Base-by-base conservation (phyloP, 2,797 vertebrate genomes). In the Melanotaenia parkinsoni region DNA sequence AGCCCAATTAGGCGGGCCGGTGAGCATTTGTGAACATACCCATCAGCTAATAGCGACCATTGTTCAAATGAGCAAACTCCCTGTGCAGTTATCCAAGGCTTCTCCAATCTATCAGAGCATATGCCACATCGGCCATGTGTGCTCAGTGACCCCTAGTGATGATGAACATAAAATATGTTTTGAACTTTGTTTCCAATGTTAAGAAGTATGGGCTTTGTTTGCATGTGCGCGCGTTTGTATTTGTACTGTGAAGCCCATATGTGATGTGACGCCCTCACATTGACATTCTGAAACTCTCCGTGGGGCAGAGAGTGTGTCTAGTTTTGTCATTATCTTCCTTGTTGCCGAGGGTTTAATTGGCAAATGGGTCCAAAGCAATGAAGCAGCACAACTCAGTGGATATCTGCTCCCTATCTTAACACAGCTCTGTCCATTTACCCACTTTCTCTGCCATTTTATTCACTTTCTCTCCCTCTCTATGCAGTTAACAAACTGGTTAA, bases 1-100 rank as follows among this genome's bases (percentile, higher is more conserved):
- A 91, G 86, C 75, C 91, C 92, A 93, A 95, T 94, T 94, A 95
- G 87, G 84, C 83, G 74, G 83, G 80, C 82, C 90, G 74, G 75
- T 88, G 84, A 91, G 84, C 84, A 90, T 92, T 93, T 86, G 79
- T 87, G 89, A 90, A 91, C 86, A 84, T 91, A 85, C 91, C 91
- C 91, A 91, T 93, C 91, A 91, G 91, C 92, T 94, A 92, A 93
- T 90, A 86, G 89, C 56, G 28, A 76, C 84, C 84, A 92, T 92
- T 93, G 89, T 91, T 94, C 85, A 90, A 81, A 90, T 72, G 76
- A 88, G 88, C 91, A 67, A 75, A 86, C 88, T 91, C 81, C 24
- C 85, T 72, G 73, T 81, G 68, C 87, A 84, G 89, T 82, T 89
- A 79, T 83, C 80, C 82, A 37, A 74, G 72, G 74, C 82, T 81